phyloP scores from a whole-genome alignment of 2,797 vertebrate species.

The Sebastiscus tertius region DNA sequence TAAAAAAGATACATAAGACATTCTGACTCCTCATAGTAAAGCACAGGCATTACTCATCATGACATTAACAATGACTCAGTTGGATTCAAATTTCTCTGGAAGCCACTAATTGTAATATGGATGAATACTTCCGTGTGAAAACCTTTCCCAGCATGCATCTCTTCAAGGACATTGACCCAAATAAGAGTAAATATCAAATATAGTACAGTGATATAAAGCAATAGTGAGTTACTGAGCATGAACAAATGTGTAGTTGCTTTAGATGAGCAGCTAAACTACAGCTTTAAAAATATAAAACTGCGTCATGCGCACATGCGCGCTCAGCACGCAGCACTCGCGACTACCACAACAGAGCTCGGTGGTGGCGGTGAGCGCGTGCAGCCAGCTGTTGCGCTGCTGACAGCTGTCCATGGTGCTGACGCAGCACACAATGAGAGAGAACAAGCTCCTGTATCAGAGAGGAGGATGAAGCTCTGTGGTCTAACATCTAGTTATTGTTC shows the following conservation, averaged over 20 bases:
- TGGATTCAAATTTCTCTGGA: not conserved
- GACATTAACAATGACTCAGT: not conserved
- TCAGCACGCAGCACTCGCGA: not conserved
- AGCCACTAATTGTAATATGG: too few species aligned
- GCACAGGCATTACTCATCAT: not conserved
- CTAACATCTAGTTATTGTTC: accelerated
- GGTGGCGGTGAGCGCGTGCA: not conserved
- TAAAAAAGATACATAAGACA: too few species aligned
- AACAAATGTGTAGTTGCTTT: not conserved
- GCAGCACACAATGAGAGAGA: too few species aligned
- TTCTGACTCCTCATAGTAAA: too few species aligned
- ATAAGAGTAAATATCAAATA: not conserved
- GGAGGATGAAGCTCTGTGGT: accelerated
- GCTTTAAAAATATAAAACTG: not conserved
- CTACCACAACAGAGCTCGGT: too few species aligned
- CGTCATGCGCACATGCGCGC: constrained; percentile 22
- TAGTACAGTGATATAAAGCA: not conserved
- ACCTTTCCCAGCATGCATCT: not conserved
- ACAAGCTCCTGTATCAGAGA: too few species aligned
- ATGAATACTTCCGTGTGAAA: not conserved
- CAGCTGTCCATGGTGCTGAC: constrained; percentile 68
- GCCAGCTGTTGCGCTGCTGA: not conserved
- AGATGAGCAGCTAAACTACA: not conserved
- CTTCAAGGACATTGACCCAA: not conserved
- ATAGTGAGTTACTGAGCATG: too few species aligned